Percentiles rank a stretch among this genome's conserved stretches.
Evolutionary conservation across 2,797 vertebrate species (phyloP).

Genomic region (Valencia hispanica): DNA sequence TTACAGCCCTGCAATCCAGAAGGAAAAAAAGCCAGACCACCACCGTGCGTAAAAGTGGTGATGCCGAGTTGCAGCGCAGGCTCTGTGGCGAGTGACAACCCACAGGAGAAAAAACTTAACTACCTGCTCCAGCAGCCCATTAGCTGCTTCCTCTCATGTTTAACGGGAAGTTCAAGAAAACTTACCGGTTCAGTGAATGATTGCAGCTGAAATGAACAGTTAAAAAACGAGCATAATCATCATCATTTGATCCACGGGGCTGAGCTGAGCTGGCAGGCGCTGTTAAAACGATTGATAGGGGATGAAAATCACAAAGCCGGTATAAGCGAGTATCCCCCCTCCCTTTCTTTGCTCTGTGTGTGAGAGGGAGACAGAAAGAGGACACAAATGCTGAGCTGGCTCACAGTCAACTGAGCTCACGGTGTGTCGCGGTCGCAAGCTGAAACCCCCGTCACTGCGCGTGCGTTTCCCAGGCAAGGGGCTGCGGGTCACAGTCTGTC

Average conservation of each 20-base stretch:
- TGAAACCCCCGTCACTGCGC: slow-evolving; percentile 55
- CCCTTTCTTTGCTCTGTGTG: slow-evolving; percentile 19
- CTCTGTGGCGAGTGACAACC: slow-evolving; percentile 40
- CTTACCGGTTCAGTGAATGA: slow-evolving; percentile 77
- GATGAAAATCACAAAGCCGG: slow-evolving; percentile 69
- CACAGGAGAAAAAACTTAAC: slow-evolving; percentile 33
- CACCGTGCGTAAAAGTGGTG: slow-evolving; percentile 57
- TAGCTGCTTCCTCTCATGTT: background rate
- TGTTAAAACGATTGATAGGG: slow-evolving; percentile 29
- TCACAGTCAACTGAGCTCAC: slow-evolving; percentile 64
- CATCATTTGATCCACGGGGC: slow-evolving; percentile 43
- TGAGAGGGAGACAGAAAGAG: background rate
- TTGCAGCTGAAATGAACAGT: slow-evolving; percentile 57
- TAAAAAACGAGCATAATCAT: slow-evolving; percentile 54
- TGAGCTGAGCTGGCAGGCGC: slow-evolving; percentile 10
- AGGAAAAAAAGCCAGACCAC: slow-evolving; percentile 18
- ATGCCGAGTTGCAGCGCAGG: slow-evolving; percentile 5
- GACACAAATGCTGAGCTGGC: slow-evolving; percentile 54
- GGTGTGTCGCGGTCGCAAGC: slow-evolving; percentile 72
- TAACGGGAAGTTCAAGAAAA: slow-evolving; percentile 48
- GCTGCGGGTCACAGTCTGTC: slow-evolving; percentile 11
- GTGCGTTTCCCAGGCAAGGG: slow-evolving; percentile 4
- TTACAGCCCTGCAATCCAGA: background rate
- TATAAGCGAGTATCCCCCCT: slow-evolving; percentile 41
- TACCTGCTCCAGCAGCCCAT: slow-evolving; percentile 40